Evolutionary conservation across 2,888 invertebrate genomes (phyloP).

Genomic region (Cremastobaeus sp.): DNA sequence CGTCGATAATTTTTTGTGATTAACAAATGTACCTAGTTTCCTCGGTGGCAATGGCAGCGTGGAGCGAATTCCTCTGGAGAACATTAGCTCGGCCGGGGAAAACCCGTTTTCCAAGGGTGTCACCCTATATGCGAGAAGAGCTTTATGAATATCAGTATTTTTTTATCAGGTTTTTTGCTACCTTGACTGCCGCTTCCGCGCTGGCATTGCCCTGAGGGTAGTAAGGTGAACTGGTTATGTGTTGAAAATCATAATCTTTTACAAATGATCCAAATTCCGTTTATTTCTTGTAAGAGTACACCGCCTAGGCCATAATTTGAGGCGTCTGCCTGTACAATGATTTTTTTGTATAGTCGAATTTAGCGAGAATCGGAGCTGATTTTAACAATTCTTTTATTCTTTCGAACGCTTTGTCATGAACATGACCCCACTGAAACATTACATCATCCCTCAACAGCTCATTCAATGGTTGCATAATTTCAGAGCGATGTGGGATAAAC

Average conservation of each 20-base stretch:
- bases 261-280: slow-evolving; percentile 6
- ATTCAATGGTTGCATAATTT: slow-evolving; percentile 59
- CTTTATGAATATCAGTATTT: neutral
- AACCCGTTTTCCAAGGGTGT: slow-evolving; percentile 6
- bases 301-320: neutral
- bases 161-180: slow-evolving; percentile 8
- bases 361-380: neutral
- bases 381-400: neutral
- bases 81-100: neutral
- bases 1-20: neutral
- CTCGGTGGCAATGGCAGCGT: neutral
- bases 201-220: slow-evolving; percentile 12
- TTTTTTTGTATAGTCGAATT: neutral
- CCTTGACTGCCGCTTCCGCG: neutral
- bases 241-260: neutral
- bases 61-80: slow-evolving; percentile 6
- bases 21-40: neutral
- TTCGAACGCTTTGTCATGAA: neutral
- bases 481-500: slow-evolving; percentile 62
- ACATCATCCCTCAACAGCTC: slow-evolving; percentile 57
- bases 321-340: neutral
- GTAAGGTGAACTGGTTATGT: slow-evolving; percentile 13
- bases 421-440: slow-evolving; percentile 19
- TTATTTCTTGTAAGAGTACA: neutral
- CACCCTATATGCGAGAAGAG: slow-evolving; percentile 1